Conservation (phyloP, 64 coral and sea anemone genomes). For the Stichodactyla mertensii region DNA sequence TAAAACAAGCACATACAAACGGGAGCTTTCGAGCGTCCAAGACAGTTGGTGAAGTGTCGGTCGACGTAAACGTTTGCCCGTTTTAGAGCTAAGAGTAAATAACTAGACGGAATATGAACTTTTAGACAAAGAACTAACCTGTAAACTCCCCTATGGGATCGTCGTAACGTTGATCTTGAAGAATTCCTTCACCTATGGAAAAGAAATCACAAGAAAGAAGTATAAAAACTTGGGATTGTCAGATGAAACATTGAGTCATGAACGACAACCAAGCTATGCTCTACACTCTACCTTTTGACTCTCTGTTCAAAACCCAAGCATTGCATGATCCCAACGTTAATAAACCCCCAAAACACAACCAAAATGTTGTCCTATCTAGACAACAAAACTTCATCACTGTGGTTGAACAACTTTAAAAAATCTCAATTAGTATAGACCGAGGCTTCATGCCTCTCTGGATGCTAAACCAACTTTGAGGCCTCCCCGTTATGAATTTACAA, state of each 20-base stretch:
- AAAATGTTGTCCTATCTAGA: neutral
- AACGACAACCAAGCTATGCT: neutral
- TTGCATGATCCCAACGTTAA: neutral
- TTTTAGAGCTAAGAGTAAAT: neutral
- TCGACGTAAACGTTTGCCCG: neutral
- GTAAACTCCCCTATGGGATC: conserved; percentile 14
- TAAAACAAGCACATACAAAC: neutral
- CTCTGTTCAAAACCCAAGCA: neutral
- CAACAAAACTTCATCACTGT: conserved; percentile 1
- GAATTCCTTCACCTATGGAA: neutral
- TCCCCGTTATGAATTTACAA: conserved; percentile 27
- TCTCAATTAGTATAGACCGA: neutral
- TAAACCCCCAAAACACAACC: conserved; percentile 12
- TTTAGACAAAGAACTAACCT: neutral
- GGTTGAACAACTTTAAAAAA: neutral
- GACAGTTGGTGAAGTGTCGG: neutral
- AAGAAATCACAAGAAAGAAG: neutral
- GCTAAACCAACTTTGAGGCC: conserved; percentile 9
- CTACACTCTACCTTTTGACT: conserved; percentile 5
- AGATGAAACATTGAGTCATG: neutral
- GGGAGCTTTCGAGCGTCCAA: neutral
- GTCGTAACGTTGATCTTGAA: neutral
- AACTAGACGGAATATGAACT: conserved; percentile 2
- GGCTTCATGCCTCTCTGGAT: conserved; percentile 14
- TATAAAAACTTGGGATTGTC: neutral